phyloP scores from a whole-genome alignment of 2,797 vertebrate genomes.

The Dromococcyx pavoninus region DNA sequence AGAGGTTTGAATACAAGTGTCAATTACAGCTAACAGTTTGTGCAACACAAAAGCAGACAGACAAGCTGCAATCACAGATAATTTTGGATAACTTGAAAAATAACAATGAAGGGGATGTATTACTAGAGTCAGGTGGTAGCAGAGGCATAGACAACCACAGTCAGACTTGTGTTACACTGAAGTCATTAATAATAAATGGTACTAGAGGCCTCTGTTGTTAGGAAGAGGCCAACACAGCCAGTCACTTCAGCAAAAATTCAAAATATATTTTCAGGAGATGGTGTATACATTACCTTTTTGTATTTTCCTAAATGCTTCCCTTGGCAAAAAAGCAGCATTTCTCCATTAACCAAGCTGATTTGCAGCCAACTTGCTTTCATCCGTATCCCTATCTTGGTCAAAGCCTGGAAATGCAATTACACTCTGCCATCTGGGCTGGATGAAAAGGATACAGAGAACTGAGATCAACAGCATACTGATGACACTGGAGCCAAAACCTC shows the following conservation, averaged over 20 bases:
- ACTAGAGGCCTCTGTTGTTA: neutral
- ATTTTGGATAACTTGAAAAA: neutral
- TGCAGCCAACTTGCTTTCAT: slow-evolving; percentile 63
- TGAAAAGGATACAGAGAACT: slow-evolving; percentile 55
- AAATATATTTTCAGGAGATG: slow-evolving; percentile 44
- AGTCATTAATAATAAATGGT: neutral
- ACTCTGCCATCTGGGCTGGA: slow-evolving; percentile 60
- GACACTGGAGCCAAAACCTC: slow-evolving; percentile 64
- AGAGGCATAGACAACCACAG: neutral
- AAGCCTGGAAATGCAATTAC: slow-evolving; percentile 65
- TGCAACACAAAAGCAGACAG: neutral
- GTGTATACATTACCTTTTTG: slow-evolving; percentile 45
- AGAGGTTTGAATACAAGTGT: neutral
- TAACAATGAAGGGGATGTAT: neutral
- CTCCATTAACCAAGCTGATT: slow-evolving; percentile 57
- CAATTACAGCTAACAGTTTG: neutral
- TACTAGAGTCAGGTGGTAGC: neutral
- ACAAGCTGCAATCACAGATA: neutral
- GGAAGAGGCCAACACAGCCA: neutral
- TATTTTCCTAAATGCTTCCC: slow-evolving; percentile 56
- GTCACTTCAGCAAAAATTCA: slow-evolving; percentile 33
- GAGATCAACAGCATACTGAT: slow-evolving; percentile 61
- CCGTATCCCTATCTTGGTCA: slow-evolving; percentile 61
- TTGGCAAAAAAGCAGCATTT: slow-evolving; percentile 58
- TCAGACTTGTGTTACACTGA: neutral